These are phyloP conservation scores for Meandrusa payeni DNA, from an alignment of 2,888 invertebrate genomes.

Conservation along the genomic window DNA sequence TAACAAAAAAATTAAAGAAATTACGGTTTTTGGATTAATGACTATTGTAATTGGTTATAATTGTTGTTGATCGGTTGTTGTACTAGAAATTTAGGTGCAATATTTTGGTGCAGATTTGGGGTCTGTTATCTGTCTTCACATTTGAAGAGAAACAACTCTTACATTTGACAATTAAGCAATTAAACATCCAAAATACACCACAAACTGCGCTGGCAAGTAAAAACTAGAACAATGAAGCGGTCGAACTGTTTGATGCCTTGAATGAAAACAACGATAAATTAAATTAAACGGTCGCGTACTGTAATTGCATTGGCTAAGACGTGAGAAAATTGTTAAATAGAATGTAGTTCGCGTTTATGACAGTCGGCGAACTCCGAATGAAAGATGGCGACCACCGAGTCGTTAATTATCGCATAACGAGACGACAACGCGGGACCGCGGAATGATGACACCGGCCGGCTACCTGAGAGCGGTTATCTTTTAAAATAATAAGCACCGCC, in stretches of 20 bases:
- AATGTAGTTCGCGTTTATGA: constrained; percentile 20
- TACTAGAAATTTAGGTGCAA: no score
- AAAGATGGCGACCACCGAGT: constrained; percentile 26
- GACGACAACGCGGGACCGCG: constrained; percentile 34
- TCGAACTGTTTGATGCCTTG: not conserved
- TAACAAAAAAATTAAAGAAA: no score
- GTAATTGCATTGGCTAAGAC: constrained; percentile 12
- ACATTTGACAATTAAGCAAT: constrained; percentile 16
- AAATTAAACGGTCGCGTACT: constrained; percentile 12
- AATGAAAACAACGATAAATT: constrained; percentile 18
- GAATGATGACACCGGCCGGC: constrained; percentile 56
- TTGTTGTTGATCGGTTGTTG: no score
- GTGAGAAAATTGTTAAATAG: constrained; percentile 19
- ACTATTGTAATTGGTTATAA: no score
- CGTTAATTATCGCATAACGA: constrained; percentile 35
- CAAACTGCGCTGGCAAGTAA: not conserved
- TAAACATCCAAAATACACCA: constrained; percentile 5
- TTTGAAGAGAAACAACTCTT: not conserved
- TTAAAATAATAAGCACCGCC: constrained; percentile 60
- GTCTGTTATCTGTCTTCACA: no score
- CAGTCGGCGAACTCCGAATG: constrained; percentile 18
- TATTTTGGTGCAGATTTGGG: no score
- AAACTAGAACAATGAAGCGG: constrained; percentile 15
- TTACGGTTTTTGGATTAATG: no score
- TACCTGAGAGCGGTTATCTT: constrained; percentile 59